Conservation (phyloP, 2,113 vertebrate genomes). For the Nothocercus julius region DNA sequence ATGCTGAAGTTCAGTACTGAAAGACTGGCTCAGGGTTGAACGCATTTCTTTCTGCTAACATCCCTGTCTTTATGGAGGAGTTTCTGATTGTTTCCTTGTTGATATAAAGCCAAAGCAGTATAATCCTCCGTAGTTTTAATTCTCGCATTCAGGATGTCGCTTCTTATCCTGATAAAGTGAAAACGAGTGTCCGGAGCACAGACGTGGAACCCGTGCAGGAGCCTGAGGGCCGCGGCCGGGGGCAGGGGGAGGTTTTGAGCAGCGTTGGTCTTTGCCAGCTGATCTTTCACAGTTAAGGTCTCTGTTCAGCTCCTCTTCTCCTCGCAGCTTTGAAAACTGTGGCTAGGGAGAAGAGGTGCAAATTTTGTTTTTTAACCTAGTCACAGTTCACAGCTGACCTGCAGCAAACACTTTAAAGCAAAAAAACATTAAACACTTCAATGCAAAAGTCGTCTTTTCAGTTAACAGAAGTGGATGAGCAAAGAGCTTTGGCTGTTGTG, state of each 20-base stretch:
- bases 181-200: neutral
- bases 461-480: neutral
- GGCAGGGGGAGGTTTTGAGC: neutral
- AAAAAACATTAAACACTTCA: neutral
- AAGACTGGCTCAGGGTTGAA: neutral
- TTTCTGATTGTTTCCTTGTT: neutral
- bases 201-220: neutral
- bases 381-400: neutral
- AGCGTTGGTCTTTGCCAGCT: neutral
- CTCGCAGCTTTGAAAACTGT: neutral
- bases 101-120: neutral
- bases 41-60: neutral
- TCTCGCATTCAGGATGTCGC: neutral
- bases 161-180: too few relatives aligned
- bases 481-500: neutral
- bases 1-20: neutral
- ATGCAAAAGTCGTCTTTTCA: accelerated
- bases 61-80: neutral
- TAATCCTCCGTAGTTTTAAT: neutral
- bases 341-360: neutral
- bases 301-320: neutral
- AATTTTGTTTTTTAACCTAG: too few relatives aligned
- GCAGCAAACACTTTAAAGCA: neutral
- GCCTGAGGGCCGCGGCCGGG: neutral
- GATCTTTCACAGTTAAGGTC: neutral